phyloP scores from a whole-genome alignment of 2,888 invertebrate genomes.

The Leptura quadrifasciata region DNA sequence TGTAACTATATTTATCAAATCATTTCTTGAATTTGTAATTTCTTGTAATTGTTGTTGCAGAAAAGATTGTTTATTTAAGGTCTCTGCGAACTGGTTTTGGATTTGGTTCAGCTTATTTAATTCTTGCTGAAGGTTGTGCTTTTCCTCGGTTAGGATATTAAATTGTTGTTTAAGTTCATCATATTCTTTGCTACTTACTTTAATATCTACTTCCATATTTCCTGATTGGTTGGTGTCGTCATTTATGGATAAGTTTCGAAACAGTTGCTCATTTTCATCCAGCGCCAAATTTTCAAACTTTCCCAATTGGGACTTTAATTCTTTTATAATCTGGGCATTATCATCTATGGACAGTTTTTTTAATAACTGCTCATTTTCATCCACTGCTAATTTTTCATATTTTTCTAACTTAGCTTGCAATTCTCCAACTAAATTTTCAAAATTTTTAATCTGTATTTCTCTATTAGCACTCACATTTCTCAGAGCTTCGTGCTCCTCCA shows the following conservation, averaged over 20 bases:
- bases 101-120: constrained; percentile 43
- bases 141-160: constrained; percentile 39
- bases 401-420: constrained; percentile 55
- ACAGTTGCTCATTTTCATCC: constrained; percentile 24
- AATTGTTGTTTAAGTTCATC: constrained; percentile 38
- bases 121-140: constrained; percentile 45
- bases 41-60: constrained; percentile 66
- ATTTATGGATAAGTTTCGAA: constrained; percentile 23
- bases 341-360: constrained; percentile 25
- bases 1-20: constrained; percentile 84
- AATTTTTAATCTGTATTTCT: constrained; percentile 46
- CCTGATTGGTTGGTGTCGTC: constrained; percentile 38
- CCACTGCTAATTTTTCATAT: constrained; percentile 46
- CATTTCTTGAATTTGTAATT: constrained; percentile 78
- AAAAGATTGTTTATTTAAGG: constrained; percentile 57
- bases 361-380: constrained; percentile 46
- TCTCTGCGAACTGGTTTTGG: constrained; percentile 52
- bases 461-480: constrained; percentile 40
- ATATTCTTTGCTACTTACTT: constrained; percentile 43
- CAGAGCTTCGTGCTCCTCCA: constrained; percentile 48
- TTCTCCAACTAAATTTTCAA: constrained; percentile 46
- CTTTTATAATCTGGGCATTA: constrained; percentile 30
- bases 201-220: constrained; percentile 39
- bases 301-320: constrained; percentile 18
- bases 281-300: constrained; percentile 27